Conservation (phyloP, 2,797 vertebrate species). For the Hyperoplus immaculatus region DNA sequence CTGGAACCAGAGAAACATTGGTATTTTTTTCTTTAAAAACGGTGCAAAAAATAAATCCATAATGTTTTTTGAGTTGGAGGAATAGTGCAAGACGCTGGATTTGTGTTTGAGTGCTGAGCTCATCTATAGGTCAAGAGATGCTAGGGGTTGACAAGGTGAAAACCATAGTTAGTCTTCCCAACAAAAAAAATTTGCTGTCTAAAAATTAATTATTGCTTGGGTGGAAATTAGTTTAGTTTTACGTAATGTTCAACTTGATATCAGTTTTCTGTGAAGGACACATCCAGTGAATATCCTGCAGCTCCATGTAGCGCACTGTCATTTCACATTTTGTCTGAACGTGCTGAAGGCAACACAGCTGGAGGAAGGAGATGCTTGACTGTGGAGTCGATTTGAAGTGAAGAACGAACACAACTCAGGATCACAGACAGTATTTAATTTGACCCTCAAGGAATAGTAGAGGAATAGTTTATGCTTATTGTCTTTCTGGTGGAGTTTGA, state of each 20-base stretch:
- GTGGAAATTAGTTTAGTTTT: too few relatives aligned
- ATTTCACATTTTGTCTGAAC: conserved; percentile 12
- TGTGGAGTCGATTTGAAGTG: conserved; percentile 17
- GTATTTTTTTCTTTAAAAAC: not conserved
- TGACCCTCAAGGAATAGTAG: not conserved
- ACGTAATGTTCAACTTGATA: not conserved
- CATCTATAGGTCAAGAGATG: too few relatives aligned
- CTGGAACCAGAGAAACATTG: not conserved
- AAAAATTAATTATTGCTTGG: too few relatives aligned
- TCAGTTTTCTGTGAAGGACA: conserved; percentile 18
- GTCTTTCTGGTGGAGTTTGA: not conserved
- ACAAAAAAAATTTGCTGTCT: too few relatives aligned
- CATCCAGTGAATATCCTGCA: not conserved
- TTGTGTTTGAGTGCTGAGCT: too few relatives aligned
- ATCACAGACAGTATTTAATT: not conserved
- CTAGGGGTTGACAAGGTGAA: too few relatives aligned
- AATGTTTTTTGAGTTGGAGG: too few relatives aligned
- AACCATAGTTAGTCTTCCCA: too few relatives aligned
- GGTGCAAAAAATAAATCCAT: too few relatives aligned
- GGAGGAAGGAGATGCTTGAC: not conserved
- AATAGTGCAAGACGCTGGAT: too few relatives aligned
- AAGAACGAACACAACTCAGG: not conserved
- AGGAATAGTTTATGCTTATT: not conserved
- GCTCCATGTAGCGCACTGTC: conserved; percentile 15
- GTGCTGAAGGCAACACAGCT: not conserved